These are phyloP conservation scores for Rhyacophila evoluta DNA, from an alignment of 2,888 invertebrate species.

Conservation along the genomic window DNA sequence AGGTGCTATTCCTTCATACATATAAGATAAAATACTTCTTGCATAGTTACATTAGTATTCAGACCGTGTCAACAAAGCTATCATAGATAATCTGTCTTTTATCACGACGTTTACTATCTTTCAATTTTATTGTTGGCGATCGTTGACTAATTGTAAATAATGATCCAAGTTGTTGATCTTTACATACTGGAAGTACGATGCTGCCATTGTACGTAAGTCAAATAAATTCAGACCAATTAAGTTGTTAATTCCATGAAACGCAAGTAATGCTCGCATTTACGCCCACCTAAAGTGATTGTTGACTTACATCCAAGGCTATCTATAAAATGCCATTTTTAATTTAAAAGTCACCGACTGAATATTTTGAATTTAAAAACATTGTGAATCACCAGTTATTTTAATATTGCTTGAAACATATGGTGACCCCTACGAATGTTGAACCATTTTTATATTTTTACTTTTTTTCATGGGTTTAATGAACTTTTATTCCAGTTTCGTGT, in stretches of 20 bases:
- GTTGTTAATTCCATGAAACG: conserved; percentile 5
- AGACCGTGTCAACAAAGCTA: too few species aligned
- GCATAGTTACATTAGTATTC: too few species aligned
- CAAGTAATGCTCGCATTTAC: not conserved
- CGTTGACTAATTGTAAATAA: not conserved
- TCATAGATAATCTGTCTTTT: not conserved
- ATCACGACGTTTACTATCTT: not conserved
- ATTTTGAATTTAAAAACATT: too few species aligned
- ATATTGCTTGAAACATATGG: too few species aligned
- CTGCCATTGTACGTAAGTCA: not conserved
- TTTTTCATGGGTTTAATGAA: too few species aligned
- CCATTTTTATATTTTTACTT: too few species aligned
- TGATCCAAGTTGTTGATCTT: not conserved
- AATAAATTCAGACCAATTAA: conserved; percentile 15
- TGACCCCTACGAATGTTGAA: too few species aligned
- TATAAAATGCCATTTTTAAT: not conserved
- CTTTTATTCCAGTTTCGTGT: too few species aligned
- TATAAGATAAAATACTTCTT: too few species aligned
- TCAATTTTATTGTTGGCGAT: not conserved
- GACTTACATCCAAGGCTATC: not conserved
- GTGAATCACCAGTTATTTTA: too few species aligned
- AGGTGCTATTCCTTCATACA: too few species aligned
- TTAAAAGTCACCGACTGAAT: not conserved
- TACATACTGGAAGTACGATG: not conserved
- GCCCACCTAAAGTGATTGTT: not conserved